Evolutionary conservation across 92 coral and sea anemone species (phyloP).

Genomic region (Galaxea fascicularis): DNA sequence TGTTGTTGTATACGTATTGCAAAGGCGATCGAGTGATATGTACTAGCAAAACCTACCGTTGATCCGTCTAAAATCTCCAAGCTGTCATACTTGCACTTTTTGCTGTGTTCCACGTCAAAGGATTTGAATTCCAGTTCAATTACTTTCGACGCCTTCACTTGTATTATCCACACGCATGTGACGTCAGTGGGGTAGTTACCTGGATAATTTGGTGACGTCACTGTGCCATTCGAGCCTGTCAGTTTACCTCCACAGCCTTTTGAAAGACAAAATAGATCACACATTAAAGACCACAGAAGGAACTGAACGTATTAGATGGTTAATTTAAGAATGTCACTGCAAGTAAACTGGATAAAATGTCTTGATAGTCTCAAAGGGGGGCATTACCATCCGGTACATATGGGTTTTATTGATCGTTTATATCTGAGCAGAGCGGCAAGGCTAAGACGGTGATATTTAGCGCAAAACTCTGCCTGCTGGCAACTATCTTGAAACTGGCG

Average conservation of each 20-base stretch:
- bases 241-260: slow-evolving; percentile 69
- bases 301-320: not conserved
- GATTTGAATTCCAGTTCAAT: slow-evolving; percentile 63
- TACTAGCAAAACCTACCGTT: slow-evolving; percentile 45
- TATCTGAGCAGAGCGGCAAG: no score
- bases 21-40: not conserved
- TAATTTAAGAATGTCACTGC: no score
- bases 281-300: not conserved
- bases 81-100: slow-evolving; percentile 80
- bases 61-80: slow-evolving; percentile 72
- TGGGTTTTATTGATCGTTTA: no score
- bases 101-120: slow-evolving; percentile 73
- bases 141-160: slow-evolving; percentile 54
- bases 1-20: no score
- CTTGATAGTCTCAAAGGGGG: no score
- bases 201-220: slow-evolving; percentile 77
- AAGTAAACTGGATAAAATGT: no score
- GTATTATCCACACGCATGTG: slow-evolving; percentile 73
- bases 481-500: no score
- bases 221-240: slow-evolving; percentile 64
- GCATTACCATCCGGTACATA: no score
- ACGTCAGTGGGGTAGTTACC: slow-evolving; percentile 66
- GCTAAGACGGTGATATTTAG: no score
- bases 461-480: no score
- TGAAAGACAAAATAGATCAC: not conserved